Evolutionary conservation across 2,888 invertebrate species (phyloP), one percentile per base, ranked within the genome.

Genomic region (Rhodophaea formosa): DNA sequence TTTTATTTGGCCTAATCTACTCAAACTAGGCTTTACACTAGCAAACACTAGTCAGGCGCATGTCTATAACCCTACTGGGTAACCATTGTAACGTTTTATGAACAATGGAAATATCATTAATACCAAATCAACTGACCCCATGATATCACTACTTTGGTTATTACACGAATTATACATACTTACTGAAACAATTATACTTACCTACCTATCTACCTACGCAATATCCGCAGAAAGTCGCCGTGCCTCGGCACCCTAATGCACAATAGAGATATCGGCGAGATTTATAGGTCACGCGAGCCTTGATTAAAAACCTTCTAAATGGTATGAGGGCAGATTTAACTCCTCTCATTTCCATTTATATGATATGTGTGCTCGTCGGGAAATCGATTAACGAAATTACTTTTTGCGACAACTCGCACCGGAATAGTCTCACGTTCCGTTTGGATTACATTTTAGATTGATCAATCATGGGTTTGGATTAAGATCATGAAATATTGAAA

Each of bases 251-350:
- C 67, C 67, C 70, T 71, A 70, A 69, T 67, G 69, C 64, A 79
- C 75, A 78, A 78, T 77, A 68, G 72, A 77, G 75, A 75, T 79
- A 78, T 81, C 70, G 70, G 62, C 53, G 61, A 77, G 75, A 81
- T 82, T 82, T 82, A 76, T 81, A 80, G 79, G 79, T 79, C 80
- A 79, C 77, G 79, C 74, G 71, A 72, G 71, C 71, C 69, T 80
- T 82, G 79, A 81, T 82, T 80, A 81, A 79, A 81, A 80, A 74
- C 73, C 66, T 60, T 68, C 70, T 73, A 72, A 75, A 80, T 71
- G 68, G 69, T 69, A 69, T 63, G 72, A 62, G 70, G 67, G 67
- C 58, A 67, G 67, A 66, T 72, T 73, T 74, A 74, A 74, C 74
- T 71, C 63, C 67, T 64, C 61, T 62, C 68, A 62, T 72, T 75